phyloP scores from a whole-genome alignment of 2,797 vertebrate species.

The Epinephelus awoara region DNA sequence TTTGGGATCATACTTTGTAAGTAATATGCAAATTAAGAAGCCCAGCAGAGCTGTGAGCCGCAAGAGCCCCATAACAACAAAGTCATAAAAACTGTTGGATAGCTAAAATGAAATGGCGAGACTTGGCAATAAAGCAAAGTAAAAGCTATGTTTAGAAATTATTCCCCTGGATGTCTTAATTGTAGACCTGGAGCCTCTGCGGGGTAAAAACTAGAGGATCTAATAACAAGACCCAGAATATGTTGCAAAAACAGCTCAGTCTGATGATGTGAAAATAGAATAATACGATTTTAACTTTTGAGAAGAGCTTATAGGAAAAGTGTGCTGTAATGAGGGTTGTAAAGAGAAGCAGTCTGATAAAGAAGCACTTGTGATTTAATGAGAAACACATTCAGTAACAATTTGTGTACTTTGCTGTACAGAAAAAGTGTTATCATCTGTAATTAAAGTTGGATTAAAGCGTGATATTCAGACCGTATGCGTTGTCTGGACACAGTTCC shows the following conservation, averaged over 20 bases:
- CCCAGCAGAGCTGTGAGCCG: conserved; percentile 1
- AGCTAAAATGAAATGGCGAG: neutral
- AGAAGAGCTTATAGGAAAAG: neutral
- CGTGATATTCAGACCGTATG: too few species aligned
- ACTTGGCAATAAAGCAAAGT: neutral
- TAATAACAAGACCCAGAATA: neutral
- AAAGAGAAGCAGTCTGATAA: neutral
- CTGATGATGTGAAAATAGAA: neutral
- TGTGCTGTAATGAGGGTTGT: neutral
- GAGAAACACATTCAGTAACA: neutral
- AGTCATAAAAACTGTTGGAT: neutral
- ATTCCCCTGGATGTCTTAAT: conserved; percentile 4
- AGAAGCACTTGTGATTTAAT: neutral
- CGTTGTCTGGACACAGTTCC: too few species aligned
- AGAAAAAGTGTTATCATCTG: neutral
- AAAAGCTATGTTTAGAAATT: conserved; percentile 9
- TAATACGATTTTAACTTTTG: neutral
- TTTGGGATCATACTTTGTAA: conserved; percentile 21
- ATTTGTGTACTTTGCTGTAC: neutral
- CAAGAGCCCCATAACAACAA: conserved; percentile 1
- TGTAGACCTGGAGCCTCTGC: neutral
- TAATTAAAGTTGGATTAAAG: neutral
- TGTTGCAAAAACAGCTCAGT: neutral
- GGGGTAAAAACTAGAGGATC: neutral
- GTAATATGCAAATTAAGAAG: conserved; percentile 42